A percentile compares a stretch with the other conserved stretches of the same genome.
These are phyloP conservation scores for Drosophila gunungcola DNA, from an alignment of 1,140 invertebrate species.

Conservation along the genomic window DNA sequence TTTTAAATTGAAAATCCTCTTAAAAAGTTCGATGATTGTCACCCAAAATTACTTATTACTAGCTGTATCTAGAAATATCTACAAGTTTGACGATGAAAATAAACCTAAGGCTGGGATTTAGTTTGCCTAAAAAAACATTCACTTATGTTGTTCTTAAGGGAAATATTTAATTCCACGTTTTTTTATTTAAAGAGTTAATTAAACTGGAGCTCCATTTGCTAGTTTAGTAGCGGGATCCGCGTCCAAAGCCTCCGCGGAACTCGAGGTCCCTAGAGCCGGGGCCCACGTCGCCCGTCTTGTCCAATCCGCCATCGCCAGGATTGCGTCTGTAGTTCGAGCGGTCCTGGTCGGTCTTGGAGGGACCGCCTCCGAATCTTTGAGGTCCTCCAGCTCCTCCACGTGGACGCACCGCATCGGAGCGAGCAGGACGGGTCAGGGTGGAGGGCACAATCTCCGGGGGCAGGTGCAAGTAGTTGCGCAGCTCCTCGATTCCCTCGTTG, in stretches of 20 bases:
- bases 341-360: slow-evolving; percentile 1
- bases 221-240: neutral
- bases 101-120: neutral
- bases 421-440: neutral
- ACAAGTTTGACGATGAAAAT: too few relatives aligned
- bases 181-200: neutral
- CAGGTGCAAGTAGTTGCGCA: slow-evolving; percentile 4
- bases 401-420: neutral
- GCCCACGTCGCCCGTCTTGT: slow-evolving; percentile 4
- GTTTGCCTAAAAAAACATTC: neutral
- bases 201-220: neutral
- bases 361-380: neutral
- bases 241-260: neutral
- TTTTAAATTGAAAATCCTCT: too few relatives aligned
- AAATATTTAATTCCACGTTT: neutral
- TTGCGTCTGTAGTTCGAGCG: neutral
- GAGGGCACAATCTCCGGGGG: slow-evolving; percentile 4
- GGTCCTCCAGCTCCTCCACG: neutral
- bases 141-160: neutral
- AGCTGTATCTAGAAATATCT: too few relatives aligned
- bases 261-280: neutral
- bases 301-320: neutral
- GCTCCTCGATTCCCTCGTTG: slow-evolving; percentile 10
- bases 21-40: too few relatives aligned
- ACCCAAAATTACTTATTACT: too few relatives aligned